phyloP scores from a whole-genome alignment of 2,888 invertebrate species.

The Drepana falcataria region DNA sequence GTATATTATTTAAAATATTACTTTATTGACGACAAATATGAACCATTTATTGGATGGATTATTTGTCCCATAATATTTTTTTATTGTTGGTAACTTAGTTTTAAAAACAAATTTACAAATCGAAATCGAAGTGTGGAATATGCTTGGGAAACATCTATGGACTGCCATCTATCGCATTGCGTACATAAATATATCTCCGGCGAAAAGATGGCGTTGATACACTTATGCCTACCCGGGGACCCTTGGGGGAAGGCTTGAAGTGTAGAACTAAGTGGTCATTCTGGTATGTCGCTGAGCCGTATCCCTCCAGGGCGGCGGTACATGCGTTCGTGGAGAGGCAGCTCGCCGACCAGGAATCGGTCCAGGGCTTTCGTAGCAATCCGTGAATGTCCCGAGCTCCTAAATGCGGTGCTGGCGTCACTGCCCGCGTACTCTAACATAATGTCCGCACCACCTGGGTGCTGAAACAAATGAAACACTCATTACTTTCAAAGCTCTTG shows the following conservation, averaged over 20 bases:
- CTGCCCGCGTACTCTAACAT: conserved; percentile 91
- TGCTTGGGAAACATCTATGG: too few relatives aligned
- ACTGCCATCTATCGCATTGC: too few relatives aligned
- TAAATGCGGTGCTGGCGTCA: conserved; percentile 90
- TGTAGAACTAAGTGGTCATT: conserved; percentile 30
- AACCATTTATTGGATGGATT: too few relatives aligned
- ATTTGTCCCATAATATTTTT: too few relatives aligned
- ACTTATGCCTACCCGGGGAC: too few relatives aligned
- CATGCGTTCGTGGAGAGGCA: conserved; percentile 85
- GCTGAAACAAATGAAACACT: conserved; percentile 68
- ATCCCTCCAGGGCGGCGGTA: conserved; percentile 82
- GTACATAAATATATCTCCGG: too few relatives aligned
- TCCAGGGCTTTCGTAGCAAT: conserved; percentile 82
- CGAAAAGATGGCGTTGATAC: too few relatives aligned
- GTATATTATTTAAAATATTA: too few relatives aligned
- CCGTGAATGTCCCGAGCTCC: conserved; percentile 87
- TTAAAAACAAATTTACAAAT: background rate
- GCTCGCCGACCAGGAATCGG: conserved; percentile 86
- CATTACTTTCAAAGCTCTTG: too few relatives aligned
- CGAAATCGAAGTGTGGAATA: too few relatives aligned
- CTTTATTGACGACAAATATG: too few relatives aligned
- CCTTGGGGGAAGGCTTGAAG: too few relatives aligned
- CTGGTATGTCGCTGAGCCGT: conserved; percentile 77
- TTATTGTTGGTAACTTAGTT: background rate
- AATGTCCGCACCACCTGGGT: conserved; percentile 91